A percentile compares a stretch with the other conserved stretches of the same genome.
phyloP scores from a whole-genome alignment of 1,140 invertebrate species.

The Eubasilissa regina region DNA sequence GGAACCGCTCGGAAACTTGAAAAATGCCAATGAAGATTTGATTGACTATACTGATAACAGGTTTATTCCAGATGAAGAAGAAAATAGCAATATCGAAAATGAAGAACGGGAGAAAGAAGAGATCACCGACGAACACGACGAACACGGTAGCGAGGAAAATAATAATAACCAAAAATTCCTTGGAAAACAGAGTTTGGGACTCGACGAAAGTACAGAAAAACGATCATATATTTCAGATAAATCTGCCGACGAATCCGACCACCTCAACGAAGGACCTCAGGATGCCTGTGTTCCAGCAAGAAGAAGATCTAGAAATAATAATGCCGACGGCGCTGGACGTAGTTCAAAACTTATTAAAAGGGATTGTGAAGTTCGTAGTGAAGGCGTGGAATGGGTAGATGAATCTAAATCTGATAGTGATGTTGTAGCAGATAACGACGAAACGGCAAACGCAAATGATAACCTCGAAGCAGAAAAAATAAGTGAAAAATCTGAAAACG shows the following conservation, averaged over 20 bases:
- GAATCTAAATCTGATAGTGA: neutral
- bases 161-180: conserved; percentile 53
- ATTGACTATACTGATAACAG: conserved; percentile 49
- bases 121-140: conserved; percentile 9
- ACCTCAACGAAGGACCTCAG: conserved; percentile 33
- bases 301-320: conserved; percentile 3
- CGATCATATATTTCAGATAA: conserved; percentile 43
- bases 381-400: conserved; percentile 52
- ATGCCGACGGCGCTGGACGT: conserved; percentile 36
- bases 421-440: neutral
- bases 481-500: conserved; percentile 46
- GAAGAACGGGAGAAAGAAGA: conserved; percentile 44
- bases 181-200: conserved; percentile 51
- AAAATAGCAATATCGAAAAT: conserved; percentile 29
- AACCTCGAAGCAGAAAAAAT: conserved; percentile 1
- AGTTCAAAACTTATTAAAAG: conserved; percentile 50
- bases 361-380: conserved; percentile 47
- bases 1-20: conserved; percentile 18
- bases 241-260: conserved; percentile 46
- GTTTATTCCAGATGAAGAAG: conserved; percentile 57
- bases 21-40: conserved; percentile 29
- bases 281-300: conserved; percentile 38
- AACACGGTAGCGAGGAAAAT: conserved; percentile 46
- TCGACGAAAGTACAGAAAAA: conserved; percentile 26
- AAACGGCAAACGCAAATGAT: neutral